A percentile compares a stretch with the other conserved stretches of the same genome.
phyloP scores from a whole-genome alignment of 2,888 invertebrate species.

The Incurvaria masculella region DNA sequence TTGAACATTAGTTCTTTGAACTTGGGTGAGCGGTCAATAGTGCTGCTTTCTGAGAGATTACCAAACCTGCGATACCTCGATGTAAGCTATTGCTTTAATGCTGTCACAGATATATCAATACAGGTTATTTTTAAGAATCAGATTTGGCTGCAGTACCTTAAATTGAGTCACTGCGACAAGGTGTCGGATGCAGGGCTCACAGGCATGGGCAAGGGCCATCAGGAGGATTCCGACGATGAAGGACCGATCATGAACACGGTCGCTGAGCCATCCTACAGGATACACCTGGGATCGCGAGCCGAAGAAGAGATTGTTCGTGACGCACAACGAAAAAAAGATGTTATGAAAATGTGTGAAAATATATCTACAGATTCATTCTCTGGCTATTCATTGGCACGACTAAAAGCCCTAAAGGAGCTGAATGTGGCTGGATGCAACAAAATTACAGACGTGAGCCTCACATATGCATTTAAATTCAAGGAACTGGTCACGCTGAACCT shows the following conservation, averaged over 20 bases:
- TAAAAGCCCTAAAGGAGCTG: slow-evolving; percentile 55
- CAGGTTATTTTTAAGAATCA: slow-evolving; percentile 66
- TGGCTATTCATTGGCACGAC: slow-evolving; percentile 52
- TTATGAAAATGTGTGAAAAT: slow-evolving; percentile 61
- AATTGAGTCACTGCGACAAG: slow-evolving; percentile 64
- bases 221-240: slow-evolving; percentile 26
- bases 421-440: slow-evolving; percentile 67
- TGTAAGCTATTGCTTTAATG: slow-evolving; percentile 65
- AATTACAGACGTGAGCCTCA: slow-evolving; percentile 69
- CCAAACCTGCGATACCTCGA: slow-evolving; percentile 59
- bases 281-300: slow-evolving; percentile 62
- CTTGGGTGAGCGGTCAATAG: slow-evolving; percentile 60
- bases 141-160: slow-evolving; percentile 54
- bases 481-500: slow-evolving; percentile 62
- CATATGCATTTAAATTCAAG: slow-evolving; percentile 63
- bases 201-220: slow-evolving; percentile 56
- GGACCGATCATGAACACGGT: slow-evolving; percentile 32
- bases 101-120: slow-evolving; percentile 66
- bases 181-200: slow-evolving; percentile 70
- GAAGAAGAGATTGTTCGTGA: slow-evolving; percentile 68
- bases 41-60: slow-evolving; percentile 56
- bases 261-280: slow-evolving; percentile 27
- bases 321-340: slow-evolving; percentile 61
- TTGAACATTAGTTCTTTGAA: slow-evolving; percentile 58
- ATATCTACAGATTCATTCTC: slow-evolving; percentile 34